Base-by-base conservation (phyloP, 2,797 vertebrate genomes). In the Sphaeramia orbicularis region DNA sequence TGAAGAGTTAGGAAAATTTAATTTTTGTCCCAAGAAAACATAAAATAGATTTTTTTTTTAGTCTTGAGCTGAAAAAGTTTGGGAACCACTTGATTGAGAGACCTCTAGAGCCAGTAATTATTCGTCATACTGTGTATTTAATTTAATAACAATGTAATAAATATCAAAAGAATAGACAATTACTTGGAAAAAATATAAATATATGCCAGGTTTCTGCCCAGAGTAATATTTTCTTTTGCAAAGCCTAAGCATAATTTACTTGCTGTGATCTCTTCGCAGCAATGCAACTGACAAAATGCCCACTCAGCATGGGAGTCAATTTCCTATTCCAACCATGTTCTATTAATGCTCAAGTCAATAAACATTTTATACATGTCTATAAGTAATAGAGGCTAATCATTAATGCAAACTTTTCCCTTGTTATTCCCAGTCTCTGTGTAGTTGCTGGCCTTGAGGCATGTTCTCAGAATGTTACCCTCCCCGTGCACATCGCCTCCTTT, bases 321-420 rank as follows among this genome's bases (percentile, higher is more conserved):
- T 62, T 65, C 13, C 19, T 40, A 36, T 72, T 47, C 50, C 14
- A 57, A 11, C 19, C 21, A 12, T 8, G 8, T 16, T 35, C 10
- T 9, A 19, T 36, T 51, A 38, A 67, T 14, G 53, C n/a, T 35
- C 24, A 41, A 36, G 41, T 56, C 52, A 58, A 54, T 58, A 38
- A 27, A 67, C 44, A 27, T 42, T 40, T 38, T 32, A 54, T 49
- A 19, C 12, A 49, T 27, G 42, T 56, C 48, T 67, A 38, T 50
- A 68, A 36, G 27, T 21, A 59, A 59, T 44, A 67, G 14, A 52
- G 4, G 30, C 38, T 55, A 73, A 68, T 69, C 7, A 66, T 64
- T 71, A 5, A 65, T 43, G 48, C 11, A 5, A 44, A 52, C 21
- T 21, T 60, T 30, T 36, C 24, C 7, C 15, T 43, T 53, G 1